Evolutionary conservation across 2,888 invertebrate genomes (phyloP).

Genomic region (Cheilosia variabilis): DNA sequence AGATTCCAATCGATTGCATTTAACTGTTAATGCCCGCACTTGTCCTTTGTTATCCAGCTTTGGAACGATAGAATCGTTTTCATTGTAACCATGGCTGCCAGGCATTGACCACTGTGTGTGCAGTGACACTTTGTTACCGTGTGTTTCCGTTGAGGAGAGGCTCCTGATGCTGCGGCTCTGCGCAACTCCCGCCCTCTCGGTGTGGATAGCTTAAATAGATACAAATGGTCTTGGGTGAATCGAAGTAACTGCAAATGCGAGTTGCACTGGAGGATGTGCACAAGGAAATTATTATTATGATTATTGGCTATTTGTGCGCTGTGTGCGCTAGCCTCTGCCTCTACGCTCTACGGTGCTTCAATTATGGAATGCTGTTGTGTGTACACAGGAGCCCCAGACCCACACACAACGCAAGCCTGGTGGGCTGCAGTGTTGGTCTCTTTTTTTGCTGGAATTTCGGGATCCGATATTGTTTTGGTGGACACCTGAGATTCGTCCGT

Average conservation of each 20-base stretch:
- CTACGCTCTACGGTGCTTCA: constrained; percentile 46
- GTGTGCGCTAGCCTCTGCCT: constrained; percentile 4
- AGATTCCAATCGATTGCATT: constrained; percentile 75
- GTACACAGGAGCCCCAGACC: constrained; percentile 37
- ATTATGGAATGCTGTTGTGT: constrained; percentile 66
- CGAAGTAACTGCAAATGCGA: constrained; percentile 70
- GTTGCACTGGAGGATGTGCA: constrained; percentile 61
- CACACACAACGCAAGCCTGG: constrained; percentile 42
- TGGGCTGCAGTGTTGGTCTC: constrained; percentile 12
- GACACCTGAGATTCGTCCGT: constrained; percentile 66
- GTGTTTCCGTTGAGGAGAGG: constrained; percentile 52
- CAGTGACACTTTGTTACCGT: constrained; percentile 66
- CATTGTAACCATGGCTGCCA: constrained; percentile 64
- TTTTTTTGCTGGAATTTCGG: constrained; percentile 35
- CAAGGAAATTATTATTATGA: constrained; percentile 72
- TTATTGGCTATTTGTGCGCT: constrained; percentile 68
- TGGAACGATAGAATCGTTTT: constrained; percentile 72
- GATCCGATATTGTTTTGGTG: constrained; percentile 51
- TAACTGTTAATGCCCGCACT: constrained; percentile 76
- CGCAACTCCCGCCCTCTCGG: constrained; percentile 45
- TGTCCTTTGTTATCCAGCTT: constrained; percentile 74
- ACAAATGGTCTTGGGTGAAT: constrained; percentile 71
- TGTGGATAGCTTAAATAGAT: constrained; percentile 64
- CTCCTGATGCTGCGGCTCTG: neutral
- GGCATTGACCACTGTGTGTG: constrained; percentile 67